Evolutionary conservation across 2,113 vertebrate species (phyloP).

Genomic region (Cyprinodon brontotheroides): DNA sequence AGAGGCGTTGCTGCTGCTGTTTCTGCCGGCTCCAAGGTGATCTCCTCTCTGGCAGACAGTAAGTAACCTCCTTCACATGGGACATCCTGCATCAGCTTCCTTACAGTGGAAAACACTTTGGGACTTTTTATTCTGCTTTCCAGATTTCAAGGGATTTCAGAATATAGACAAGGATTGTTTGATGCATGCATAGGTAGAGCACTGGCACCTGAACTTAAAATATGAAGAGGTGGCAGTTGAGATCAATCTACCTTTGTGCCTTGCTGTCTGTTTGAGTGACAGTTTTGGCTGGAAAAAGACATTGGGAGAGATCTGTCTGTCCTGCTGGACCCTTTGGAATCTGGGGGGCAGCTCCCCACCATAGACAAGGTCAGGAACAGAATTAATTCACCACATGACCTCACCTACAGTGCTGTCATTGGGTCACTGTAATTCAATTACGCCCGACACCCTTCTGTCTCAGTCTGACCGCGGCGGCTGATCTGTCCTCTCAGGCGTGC

Average conservation of each 20-base stretch:
- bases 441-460: constrained; percentile 22
- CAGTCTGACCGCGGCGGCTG: constrained; percentile 14
- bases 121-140: not conserved
- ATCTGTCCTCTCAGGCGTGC: constrained; percentile 31
- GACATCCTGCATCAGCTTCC: constrained; percentile 1
- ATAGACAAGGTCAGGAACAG: constrained; percentile 66
- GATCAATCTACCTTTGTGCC: constrained; percentile 24
- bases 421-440: constrained; percentile 79
- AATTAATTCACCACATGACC: constrained; percentile 77
- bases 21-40: constrained; percentile 82
- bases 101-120: not conserved
- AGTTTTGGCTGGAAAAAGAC: constrained; percentile 37
- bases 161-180: constrained; percentile 27
- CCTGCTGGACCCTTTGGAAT: constrained; percentile 33
- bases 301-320: constrained; percentile 49
- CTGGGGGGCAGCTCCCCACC: constrained; percentile 24
- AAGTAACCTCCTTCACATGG: constrained; percentile 73
- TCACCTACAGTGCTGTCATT: constrained; percentile 66
- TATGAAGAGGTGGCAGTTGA: constrained; percentile 6
- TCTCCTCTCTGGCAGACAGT: constrained; percentile 86
- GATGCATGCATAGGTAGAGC: constrained; percentile 13
- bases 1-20: constrained; percentile 77
- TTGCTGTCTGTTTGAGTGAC: constrained; percentile 55
- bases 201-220: constrained; percentile 29
- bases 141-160: constrained; percentile 3